Base-by-base conservation (phyloP, 2,888 invertebrate genomes). In the Lydus trimaculatus region DNA sequence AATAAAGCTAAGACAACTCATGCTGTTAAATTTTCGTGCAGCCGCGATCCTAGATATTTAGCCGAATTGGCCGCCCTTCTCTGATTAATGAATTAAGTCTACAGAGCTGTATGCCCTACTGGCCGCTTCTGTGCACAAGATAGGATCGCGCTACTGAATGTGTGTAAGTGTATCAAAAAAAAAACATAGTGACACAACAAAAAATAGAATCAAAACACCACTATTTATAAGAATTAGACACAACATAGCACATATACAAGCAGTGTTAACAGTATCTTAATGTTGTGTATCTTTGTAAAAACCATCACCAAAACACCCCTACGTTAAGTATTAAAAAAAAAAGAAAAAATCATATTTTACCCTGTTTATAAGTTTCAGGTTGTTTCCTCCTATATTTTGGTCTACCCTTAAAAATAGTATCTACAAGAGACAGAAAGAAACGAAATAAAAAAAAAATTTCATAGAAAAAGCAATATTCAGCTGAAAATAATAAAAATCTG, bases 311-410 rank as follows among this genome's bases (percentile, higher is more conserved):
- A 63, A 28, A 65, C 70, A 43, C 11, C 9, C 33, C 31, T 58
- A 31, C 23, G 15, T 36, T 33, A 33, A 11, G 15, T 15, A 39
- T 15, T 63, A 71, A 39, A 66, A 58, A 62, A 72, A 61, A 25
- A 39, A 20, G 69, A 69, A 67, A 48, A 59, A 58, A 67, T 71
- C 74, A 75, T 72, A 70, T 36, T 63, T 89, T 89, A 89, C 89
- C 89, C 85, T 86, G 84, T 85, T 87, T 87, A 81, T 88, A 87
- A 72, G 86, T 85, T 77, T 85, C 85, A 77, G 89, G 87, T 67
- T 81, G 77, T 79, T 82, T 84, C 80, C 84, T 85, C 83, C 83
- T 87, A 80, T 85, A 86, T 81, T 84, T 83, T 73, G 88, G 88
- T 77, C 87, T 87, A 82, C 82, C 82, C 79, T 86, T 85, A 84